phyloP scores from a whole-genome alignment of 2,888 invertebrate genomes.

The Pandemis corylana region DNA sequence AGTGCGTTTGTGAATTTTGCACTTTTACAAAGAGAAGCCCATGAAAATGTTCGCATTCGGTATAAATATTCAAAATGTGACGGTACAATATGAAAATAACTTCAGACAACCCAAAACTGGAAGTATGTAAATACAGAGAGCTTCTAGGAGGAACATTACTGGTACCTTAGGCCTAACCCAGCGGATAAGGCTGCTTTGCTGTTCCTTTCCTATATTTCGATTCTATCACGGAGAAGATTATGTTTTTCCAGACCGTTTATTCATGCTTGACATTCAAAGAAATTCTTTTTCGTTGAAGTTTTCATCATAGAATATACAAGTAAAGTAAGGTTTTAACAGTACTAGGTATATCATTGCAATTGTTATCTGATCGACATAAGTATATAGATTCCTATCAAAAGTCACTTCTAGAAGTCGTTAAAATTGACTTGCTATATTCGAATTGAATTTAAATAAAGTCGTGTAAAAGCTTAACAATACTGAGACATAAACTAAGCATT shows the following conservation, averaged over 20 bases:
- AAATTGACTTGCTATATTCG: neutral
- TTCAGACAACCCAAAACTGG: constrained; percentile 5
- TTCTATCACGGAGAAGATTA: neutral
- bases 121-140: constrained; percentile 7
- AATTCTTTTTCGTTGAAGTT: neutral
- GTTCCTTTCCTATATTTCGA: neutral
- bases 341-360: neutral
- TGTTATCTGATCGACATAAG: neutral
- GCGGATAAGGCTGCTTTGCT: neutral
- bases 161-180: neutral
- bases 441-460: neutral
- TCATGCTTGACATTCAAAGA: neutral
- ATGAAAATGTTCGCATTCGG: constrained; percentile 60
- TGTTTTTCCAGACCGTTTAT: neutral
- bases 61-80: constrained; percentile 19
- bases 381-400: neutral
- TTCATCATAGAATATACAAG: neutral
- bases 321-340: too few species aligned
- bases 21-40: constrained; percentile 75
- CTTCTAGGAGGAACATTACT: neutral
- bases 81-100: constrained; percentile 20
- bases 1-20: constrained; percentile 76
- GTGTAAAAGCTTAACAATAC: neutral
- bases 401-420: neutral
- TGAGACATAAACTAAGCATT: neutral